Evolutionary conservation across 2,797 vertebrate genomes (phyloP).

Genomic region (Glossophaga mutica): DNA sequence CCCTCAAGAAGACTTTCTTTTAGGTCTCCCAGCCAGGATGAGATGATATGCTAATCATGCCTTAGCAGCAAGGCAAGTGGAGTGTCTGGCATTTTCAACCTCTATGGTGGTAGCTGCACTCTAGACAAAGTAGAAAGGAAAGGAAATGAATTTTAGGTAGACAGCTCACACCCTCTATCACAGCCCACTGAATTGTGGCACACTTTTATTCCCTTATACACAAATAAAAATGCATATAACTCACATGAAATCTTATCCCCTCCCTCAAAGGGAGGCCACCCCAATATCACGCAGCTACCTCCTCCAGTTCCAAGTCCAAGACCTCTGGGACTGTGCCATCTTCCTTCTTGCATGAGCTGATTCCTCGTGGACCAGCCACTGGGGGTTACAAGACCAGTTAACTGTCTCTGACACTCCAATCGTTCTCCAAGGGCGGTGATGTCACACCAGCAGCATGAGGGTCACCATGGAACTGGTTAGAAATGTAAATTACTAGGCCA

Average conservation of each 20-base stretch:
- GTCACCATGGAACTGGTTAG: neutral
- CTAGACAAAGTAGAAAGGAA: neutral
- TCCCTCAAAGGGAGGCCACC: neutral
- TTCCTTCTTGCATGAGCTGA: neutral
- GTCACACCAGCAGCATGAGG: neutral
- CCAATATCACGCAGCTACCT: neutral
- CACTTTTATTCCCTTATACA: neutral
- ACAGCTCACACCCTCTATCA: neutral
- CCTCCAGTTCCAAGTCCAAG: neutral
- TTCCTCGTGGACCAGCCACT: neutral
- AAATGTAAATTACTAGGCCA: neutral
- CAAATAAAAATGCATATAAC: neutral
- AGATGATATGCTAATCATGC: neutral
- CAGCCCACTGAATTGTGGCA: neutral
- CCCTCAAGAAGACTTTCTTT: neutral
- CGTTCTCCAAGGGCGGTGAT: neutral
- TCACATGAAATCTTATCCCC: neutral
- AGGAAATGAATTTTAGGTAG: neutral
- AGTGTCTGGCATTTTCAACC: neutral
- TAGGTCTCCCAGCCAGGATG: neutral
- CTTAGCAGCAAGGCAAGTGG: neutral
- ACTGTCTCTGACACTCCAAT: neutral
- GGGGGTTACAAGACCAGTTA: neutral
- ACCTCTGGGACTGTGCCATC: neutral
- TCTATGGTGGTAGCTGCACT: neutral